Evolutionary conservation across 2,888 invertebrate genomes (phyloP).

Genomic region (Pristionchus japonicus): DNA sequence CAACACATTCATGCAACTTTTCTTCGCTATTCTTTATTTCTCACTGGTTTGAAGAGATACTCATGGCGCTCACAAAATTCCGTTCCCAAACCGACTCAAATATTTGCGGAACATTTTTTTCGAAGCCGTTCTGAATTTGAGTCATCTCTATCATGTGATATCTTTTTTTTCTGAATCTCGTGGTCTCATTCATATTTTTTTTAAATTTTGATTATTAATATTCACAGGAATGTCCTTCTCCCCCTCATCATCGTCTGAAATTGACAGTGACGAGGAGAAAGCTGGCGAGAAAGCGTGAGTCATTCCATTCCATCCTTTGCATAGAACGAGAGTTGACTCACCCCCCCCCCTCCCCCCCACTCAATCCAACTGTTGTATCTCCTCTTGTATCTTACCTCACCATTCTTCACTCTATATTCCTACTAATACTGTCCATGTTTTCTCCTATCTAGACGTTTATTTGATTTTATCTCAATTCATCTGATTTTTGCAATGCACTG

Average conservation of each 20-base stretch:
- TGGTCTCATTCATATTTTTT: background rate
- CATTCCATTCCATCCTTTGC: background rate
- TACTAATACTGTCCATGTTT: too few species aligned
- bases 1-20: too few species aligned
- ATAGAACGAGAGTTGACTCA: background rate
- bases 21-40: background rate
- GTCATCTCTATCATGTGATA: too few species aligned
- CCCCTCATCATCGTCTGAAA: background rate
- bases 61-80: background rate
- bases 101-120: background rate
- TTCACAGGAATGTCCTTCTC: background rate
- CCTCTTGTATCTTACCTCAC: background rate
- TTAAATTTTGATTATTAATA: background rate
- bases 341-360: background rate
- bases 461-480: too few species aligned
- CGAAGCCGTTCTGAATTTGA: background rate
- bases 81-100: background rate
- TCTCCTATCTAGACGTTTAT: too few species aligned
- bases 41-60: too few species aligned
- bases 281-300: constrained; percentile 26
- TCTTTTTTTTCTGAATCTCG: background rate
- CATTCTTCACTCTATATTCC: background rate
- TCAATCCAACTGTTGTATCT: background rate
- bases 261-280: constrained; percentile 33
- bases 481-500: too few species aligned